Evolutionary conservation across 2,113 vertebrate genomes (phyloP).

Genomic region (Malurus melanocephalus): DNA sequence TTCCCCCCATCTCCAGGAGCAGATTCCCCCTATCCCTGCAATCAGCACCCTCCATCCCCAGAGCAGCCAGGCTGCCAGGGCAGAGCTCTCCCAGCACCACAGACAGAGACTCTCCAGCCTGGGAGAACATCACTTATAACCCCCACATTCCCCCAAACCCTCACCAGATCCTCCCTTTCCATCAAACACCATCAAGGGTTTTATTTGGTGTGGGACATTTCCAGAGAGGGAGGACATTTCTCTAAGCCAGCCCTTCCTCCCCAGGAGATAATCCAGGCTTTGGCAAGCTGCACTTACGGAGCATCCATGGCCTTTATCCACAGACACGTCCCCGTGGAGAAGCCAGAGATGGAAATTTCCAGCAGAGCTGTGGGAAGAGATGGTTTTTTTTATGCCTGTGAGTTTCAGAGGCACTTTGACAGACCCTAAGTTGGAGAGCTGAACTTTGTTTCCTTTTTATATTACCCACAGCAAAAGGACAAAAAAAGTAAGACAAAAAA

Average conservation of each 20-base stretch:
- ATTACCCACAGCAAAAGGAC: not conserved
- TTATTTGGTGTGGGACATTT: not conserved
- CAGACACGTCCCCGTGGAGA: not conserved
- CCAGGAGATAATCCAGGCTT: not conserved
- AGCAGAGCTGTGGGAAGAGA: not conserved
- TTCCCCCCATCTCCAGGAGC: fast-evolving
- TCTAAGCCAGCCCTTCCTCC: not conserved
- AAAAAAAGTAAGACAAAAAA: not conserved
- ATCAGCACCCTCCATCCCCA: fast-evolving
- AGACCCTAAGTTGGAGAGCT: not conserved
- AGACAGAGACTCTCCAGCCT: not conserved
- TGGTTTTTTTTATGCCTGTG: not conserved
- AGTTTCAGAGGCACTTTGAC: constrained; percentile 1
- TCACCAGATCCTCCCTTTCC: not conserved
- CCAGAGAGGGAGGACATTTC: not conserved
- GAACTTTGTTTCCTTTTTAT: not conserved
- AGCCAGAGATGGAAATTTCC: constrained; percentile 27
- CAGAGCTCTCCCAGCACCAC: not conserved
- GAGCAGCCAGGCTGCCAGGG: not conserved
- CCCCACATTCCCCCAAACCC: fast-evolving
- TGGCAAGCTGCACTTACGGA: not conserved
- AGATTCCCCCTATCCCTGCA: not conserved
- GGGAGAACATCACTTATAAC: not conserved
- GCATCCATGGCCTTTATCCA: not conserved
- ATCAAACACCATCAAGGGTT: not conserved